Base-by-base conservation (phyloP, 1,140 invertebrate species). In the Pectinophora gossypiella region DNA sequence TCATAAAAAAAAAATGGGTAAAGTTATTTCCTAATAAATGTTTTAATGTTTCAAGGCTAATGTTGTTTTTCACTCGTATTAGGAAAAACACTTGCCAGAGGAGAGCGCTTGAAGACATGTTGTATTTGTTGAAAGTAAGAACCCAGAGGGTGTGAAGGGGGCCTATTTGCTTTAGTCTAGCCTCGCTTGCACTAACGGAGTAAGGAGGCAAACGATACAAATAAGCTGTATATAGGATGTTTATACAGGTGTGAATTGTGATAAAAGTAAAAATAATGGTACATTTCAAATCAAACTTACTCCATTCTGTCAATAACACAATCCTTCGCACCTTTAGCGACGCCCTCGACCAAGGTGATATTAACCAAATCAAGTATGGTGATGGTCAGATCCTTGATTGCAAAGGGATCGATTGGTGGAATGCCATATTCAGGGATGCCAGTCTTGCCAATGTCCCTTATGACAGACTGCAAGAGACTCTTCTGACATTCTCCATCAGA, bases 371-470 rank as follows among this genome's bases (percentile, higher is more conserved):
- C 51, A 5, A 68, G 19, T 0, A 82, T 35, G 3, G 44, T 51
- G 0, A 79, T 19, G 0, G 63, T 43, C 0, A 73, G 57, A 46
- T 76, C 55, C 22, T 52, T 52, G 0, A 82, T 10, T 0, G 47
- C 18, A 5, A 78, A 36, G 2, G 78, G 76, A 23, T 82, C 76
- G 4, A 78, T 48, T 0, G 73, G 51, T 5, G 72, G 66, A 35
- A 82, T 72, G 2, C 62, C 47, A 2, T 70, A 35, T 48, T 79
- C 74, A 3, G 68, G 57, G 3, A 74, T 51, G 20, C 78, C 78
- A 27, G 51, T 59, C 20, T 64, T 56, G 7, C 51, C 59, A 12
- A 59, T 64, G 22, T 60, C 46, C n/a, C 23, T 44, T 2, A 82
- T 6, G 0, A 60, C 40, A 12, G 27, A 48, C 48, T 63, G 44